Percentiles rank a stretch among this genome's conserved stretches.
These are phyloP conservation scores for Acleris laterana DNA, from an alignment of 2,888 invertebrate species.

Conservation along the genomic window DNA sequence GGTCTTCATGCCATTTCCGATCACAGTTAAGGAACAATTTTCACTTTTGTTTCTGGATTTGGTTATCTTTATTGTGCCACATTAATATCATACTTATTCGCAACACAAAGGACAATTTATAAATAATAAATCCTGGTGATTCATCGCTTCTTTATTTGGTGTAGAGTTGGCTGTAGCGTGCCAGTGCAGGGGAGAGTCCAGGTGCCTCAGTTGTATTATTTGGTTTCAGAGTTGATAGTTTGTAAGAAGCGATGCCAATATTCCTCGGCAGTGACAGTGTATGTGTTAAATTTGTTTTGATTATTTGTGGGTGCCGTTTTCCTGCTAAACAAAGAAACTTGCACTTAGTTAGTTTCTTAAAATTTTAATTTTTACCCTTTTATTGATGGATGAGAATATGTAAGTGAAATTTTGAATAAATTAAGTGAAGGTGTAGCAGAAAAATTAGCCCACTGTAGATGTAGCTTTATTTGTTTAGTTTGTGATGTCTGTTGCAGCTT, in stretches of 20 bases:
- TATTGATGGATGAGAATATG: too few species aligned
- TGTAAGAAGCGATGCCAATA: constrained; percentile 64
- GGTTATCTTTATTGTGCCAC: constrained; percentile 26
- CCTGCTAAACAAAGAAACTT: not conserved
- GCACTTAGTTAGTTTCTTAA: too few species aligned
- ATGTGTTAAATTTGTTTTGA: constrained; percentile 52
- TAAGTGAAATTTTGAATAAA: not conserved
- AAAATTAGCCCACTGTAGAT: constrained; percentile 15
- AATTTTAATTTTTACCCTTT: too few species aligned
- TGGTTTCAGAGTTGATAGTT: constrained; percentile 55
- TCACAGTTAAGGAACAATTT: not conserved
- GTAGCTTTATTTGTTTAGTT: constrained; percentile 10
- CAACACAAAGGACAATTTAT: constrained; percentile 33
- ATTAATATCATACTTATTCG: constrained; percentile 20
- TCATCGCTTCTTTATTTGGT: constrained; percentile 20
- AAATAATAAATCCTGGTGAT: constrained; percentile 24
- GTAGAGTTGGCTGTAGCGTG: not conserved
- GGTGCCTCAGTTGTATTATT: constrained; percentile 35
- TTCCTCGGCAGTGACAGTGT: constrained; percentile 76
- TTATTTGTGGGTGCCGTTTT: constrained; percentile 33
- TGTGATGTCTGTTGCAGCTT: constrained; percentile 3
- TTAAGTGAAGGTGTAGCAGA: not conserved
- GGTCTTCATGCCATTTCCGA: not conserved
- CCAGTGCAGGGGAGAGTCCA: not conserved
- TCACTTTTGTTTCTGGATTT: constrained; percentile 25